Evolutionary conservation across 2,888 invertebrate genomes (phyloP).

Genomic region (Operophtera brumata): DNA sequence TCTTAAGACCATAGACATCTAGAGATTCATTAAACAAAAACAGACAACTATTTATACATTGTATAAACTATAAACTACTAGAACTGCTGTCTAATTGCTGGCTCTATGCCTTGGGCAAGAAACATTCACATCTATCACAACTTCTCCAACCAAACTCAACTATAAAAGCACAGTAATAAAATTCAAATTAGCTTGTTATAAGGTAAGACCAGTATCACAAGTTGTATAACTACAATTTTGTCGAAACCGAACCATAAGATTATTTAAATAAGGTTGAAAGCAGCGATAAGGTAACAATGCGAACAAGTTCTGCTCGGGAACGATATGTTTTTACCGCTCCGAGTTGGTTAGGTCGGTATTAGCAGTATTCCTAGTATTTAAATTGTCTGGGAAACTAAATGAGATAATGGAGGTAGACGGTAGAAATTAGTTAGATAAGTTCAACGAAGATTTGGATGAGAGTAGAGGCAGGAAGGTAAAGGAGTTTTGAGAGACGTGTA

Average conservation of each 20-base stretch:
- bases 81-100: background rate
- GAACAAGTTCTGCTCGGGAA: conserved; percentile 11
- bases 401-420: conserved; percentile 11
- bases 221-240: conserved; percentile 4
- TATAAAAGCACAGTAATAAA: background rate
- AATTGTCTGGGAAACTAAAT: conserved; percentile 29
- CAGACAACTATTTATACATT: too few relatives aligned
- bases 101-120: conserved; percentile 14
- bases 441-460: too few relatives aligned
- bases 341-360: conserved; percentile 15
- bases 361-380: conserved; percentile 31
- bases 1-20: too few relatives aligned
- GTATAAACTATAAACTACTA: too few relatives aligned
- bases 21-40: too few relatives aligned
- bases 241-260: conserved; percentile 9
- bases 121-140: background rate
- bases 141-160: background rate
- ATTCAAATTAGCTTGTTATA: background rate
- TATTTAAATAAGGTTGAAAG: conserved; percentile 10
- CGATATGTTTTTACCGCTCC: conserved; percentile 17
- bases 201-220: conserved; percentile 6
- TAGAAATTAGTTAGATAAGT: background rate
- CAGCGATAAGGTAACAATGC: background rate
- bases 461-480: too few relatives aligned
- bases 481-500: too few relatives aligned